phyloP scores from a whole-genome alignment of 2,113 vertebrate species.

The Ceyx melanurus region DNA sequence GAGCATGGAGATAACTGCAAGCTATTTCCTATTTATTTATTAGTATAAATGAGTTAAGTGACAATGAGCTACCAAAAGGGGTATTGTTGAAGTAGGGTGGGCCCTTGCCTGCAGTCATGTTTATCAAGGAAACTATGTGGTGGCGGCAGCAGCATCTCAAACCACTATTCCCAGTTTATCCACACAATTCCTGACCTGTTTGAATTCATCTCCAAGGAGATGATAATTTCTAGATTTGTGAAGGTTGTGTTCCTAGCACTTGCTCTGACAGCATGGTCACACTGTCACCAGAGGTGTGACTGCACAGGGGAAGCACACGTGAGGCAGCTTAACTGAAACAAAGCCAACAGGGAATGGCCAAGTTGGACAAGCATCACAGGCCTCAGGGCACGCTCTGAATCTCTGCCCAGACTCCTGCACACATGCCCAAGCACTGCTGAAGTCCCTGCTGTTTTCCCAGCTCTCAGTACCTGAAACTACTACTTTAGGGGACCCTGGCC shows the following conservation, averaged over 20 bases:
- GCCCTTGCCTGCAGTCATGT: neutral
- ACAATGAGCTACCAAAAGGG: neutral
- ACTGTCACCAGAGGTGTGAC: fast-evolving
- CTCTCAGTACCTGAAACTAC: neutral
- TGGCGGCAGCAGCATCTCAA: neutral
- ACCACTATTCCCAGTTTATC: neutral
- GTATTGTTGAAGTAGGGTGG: neutral
- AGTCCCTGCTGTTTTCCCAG: neutral
- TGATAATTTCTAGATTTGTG: neutral
- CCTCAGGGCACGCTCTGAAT: neutral
- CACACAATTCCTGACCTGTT: neutral
- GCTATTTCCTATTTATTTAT: neutral
- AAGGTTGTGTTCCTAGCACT: neutral
- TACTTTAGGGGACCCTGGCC: neutral
- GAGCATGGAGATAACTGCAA: neutral
- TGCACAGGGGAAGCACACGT: fast-evolving
- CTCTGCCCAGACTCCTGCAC: neutral
- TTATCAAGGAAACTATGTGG: neutral
- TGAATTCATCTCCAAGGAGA: neutral
- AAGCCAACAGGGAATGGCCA: neutral
- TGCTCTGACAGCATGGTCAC: neutral
- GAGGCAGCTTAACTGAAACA: neutral
- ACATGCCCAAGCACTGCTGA: neutral
- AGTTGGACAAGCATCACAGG: neutral
- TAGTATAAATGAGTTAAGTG: neutral